phyloP scores from a whole-genome alignment of 2,888 invertebrate species.

The Argyresthia albistria region DNA sequence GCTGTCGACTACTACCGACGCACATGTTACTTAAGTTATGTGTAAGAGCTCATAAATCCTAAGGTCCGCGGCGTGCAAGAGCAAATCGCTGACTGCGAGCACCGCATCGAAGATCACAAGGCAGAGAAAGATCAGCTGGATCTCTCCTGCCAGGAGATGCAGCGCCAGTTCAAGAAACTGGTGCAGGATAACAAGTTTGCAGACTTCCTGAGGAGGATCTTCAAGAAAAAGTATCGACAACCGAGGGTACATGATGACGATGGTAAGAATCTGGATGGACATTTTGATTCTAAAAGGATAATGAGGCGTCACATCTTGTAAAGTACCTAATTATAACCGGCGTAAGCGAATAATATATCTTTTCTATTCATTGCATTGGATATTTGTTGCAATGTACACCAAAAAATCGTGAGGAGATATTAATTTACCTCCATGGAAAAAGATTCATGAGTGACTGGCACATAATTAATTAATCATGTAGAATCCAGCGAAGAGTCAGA shows the following conservation, averaged over 20 bases:
- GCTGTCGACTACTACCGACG: no score
- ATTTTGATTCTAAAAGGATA: not conserved
- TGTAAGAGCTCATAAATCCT: no score
- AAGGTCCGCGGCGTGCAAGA: slow-evolving; percentile 68
- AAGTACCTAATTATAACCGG: no score
- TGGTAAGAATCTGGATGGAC: slow-evolving; percentile 22
- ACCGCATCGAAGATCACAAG: slow-evolving; percentile 63
- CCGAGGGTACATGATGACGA: slow-evolving; percentile 69
- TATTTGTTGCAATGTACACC: no score
- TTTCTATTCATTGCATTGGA: no score
- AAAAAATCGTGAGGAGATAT: no score
- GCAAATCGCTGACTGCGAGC: slow-evolving; percentile 56
- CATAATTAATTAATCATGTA: no score
- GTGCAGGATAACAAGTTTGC: slow-evolving; percentile 82
- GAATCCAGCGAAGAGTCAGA: slow-evolving; percentile 22
- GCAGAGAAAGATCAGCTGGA: slow-evolving; percentile 37
- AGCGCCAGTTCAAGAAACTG: slow-evolving; percentile 69
- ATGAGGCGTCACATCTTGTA: no score
- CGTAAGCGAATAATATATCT: no score
- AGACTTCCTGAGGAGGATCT: slow-evolving; percentile 85
- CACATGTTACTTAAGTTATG: no score
- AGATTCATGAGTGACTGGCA: no score
- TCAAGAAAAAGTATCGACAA: slow-evolving; percentile 85
- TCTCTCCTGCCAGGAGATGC: slow-evolving; percentile 37
- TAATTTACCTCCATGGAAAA: no score